These are phyloP conservation scores for Liparis tanakae DNA, from an alignment of 2,797 vertebrate genomes.

Conservation along the genomic window DNA sequence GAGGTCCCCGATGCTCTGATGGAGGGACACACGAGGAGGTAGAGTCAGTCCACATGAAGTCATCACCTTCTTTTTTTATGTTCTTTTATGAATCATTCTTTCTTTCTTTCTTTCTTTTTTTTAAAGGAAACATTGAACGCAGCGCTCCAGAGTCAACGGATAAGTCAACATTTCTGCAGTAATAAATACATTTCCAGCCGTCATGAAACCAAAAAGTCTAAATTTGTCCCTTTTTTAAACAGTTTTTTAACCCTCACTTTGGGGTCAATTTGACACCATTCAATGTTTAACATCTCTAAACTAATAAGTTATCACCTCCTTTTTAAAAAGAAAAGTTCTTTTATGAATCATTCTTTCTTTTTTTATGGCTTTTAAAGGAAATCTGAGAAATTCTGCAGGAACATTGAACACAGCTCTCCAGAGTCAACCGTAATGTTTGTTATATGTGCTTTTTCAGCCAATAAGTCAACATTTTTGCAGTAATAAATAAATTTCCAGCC, in stretches of 20 bases:
- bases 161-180: not conserved
- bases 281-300: too few species aligned
- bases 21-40: not conserved
- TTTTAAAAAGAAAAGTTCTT: too few species aligned
- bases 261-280: too few species aligned
- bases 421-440: not conserved
- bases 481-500: not conserved
- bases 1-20: slow-evolving; percentile 41
- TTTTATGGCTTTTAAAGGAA: not conserved
- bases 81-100: too few species aligned
- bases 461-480: not conserved
- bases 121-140: not conserved
- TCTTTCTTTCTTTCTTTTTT: too few species aligned
- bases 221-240: too few species aligned
- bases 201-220: not conserved
- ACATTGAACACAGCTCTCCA: not conserved
- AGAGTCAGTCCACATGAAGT: not conserved
- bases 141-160: not conserved
- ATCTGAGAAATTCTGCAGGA: too few species aligned
- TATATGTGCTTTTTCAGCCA: too few species aligned
- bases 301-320: too few species aligned
- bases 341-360: not conserved
- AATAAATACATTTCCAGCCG: too few species aligned
- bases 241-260: too few species aligned
- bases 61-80: not conserved